Base-by-base conservation (phyloP, 2,113 vertebrate species). In the Eira barbara region DNA sequence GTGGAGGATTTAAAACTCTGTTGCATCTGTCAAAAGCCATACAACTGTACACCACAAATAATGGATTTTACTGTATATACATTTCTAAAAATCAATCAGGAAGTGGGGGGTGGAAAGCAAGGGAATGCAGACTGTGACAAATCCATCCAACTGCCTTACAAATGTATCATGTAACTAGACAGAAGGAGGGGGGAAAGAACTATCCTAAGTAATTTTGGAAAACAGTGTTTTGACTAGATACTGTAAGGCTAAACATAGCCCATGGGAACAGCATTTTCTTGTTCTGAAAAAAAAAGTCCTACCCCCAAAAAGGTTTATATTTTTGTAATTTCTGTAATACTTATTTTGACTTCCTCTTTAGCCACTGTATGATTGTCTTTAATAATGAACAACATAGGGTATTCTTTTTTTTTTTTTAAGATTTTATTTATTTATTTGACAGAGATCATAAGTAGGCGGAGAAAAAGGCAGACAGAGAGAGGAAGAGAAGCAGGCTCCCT, bases 81-180 rank as follows among this genome's bases (percentile, higher is more conserved):
- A 34, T 89, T 81, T 86, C 23, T 6, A 2, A 65, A 94, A 82
- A 63, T 74, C 55, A 92, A 52, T 36, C 71, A 81, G 39, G 63
- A 92, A 88, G 34, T 80, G 14, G 11, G 14, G 23, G 42, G 36
- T 25, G 36, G 31, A 7, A 27, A 59, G 25, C 49, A 13, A 96
- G 3, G 63, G 80, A 80, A 94, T 80, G 55, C 85, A 96, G 71
- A 96, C 63, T 45, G 57, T 89, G 89, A 96, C 82, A 91, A 96
- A 95, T 93, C 21, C 69, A 71, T 92, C 45, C 76, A 84, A 69
- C 42, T 65, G 63, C 55, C 89, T 94, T 84, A 76, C 42, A 76
- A 85, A 90, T 42, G 31, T n/a, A 27, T 80, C 55, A 8, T 4
- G 2, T 74, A 76, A 42, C 74, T 57, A 23, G 18, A 61, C 10